phyloP scores from a whole-genome alignment of 2,113 vertebrate species.

The Salvelinus fontinalis region DNA sequence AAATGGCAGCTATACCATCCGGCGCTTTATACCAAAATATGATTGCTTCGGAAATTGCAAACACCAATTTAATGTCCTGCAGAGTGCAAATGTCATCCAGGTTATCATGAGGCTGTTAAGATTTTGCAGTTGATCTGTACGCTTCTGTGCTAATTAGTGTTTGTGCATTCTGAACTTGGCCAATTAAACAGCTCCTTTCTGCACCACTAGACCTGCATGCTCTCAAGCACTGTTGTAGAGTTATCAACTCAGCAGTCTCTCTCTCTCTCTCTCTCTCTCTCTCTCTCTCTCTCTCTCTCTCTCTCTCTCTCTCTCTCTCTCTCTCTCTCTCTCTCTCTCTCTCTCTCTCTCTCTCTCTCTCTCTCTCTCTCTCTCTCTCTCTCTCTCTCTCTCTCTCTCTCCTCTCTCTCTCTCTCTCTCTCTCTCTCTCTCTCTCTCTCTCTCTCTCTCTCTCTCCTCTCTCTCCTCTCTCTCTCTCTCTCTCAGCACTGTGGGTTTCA shows the following conservation, averaged over 20 bases:
- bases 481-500: constrained; percentile 26
- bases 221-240: constrained; percentile 48
- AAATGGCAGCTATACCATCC: no score
- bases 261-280: no score
- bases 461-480: background rate
- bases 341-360: no score
- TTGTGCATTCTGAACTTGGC: constrained; percentile 57
- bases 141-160: constrained; percentile 58
- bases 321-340: no score
- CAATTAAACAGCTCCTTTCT: constrained; percentile 67
- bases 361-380: background rate
- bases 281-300: no score
- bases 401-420: no score
- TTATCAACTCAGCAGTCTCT: constrained; percentile 34
- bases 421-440: no score
- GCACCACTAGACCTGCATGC: constrained; percentile 56
- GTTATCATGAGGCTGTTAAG: constrained; percentile 47
- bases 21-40: background rate
- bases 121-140: constrained; percentile 40
- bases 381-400: background rate
- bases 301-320: no score
- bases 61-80: constrained; percentile 46
- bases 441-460: no score
- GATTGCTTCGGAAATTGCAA: no score
- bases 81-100: constrained; percentile 54